These are phyloP conservation scores for Cryptotermes secundus DNA, from an alignment of 1,140 invertebrate species.

Conservation along the genomic window DNA sequence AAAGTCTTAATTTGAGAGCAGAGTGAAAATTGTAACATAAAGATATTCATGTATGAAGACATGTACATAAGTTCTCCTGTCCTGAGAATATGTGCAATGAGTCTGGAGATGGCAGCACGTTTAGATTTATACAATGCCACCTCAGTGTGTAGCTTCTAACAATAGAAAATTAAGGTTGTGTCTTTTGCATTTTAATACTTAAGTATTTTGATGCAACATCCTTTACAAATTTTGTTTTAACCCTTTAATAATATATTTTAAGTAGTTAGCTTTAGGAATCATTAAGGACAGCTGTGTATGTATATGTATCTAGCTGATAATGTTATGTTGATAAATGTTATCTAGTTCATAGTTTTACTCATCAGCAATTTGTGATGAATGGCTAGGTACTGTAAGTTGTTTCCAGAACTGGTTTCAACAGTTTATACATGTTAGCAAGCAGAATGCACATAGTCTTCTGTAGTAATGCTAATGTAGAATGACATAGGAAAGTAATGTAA, in stretches of 20 bases:
- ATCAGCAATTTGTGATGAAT: slow-evolving; percentile 10
- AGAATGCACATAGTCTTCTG: background rate
- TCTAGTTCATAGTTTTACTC: slow-evolving; percentile 7
- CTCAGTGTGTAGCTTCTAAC: background rate
- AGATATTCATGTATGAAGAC: too few relatives aligned
- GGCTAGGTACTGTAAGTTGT: background rate
- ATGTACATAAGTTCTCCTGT: too few relatives aligned
- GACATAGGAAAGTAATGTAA: background rate
- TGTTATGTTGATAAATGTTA: background rate
- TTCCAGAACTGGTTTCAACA: background rate
- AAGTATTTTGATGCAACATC: background rate
- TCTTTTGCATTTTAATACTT: background rate
- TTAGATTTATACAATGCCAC: background rate
- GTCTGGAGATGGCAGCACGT: background rate
- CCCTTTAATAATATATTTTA: background rate
- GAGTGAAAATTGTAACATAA: too few relatives aligned
- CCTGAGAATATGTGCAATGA: too few relatives aligned
- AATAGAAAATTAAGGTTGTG: background rate
- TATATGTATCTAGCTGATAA: background rate
- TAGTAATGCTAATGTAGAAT: background rate
- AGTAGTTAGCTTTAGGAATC: background rate
- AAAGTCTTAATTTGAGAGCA: too few relatives aligned
- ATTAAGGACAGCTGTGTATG: background rate
- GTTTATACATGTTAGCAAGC: background rate
- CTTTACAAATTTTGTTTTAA: background rate